These are phyloP conservation scores for Bombus confusus DNA, from an alignment of 1,140 invertebrate genomes.

Conservation along the genomic window DNA sequence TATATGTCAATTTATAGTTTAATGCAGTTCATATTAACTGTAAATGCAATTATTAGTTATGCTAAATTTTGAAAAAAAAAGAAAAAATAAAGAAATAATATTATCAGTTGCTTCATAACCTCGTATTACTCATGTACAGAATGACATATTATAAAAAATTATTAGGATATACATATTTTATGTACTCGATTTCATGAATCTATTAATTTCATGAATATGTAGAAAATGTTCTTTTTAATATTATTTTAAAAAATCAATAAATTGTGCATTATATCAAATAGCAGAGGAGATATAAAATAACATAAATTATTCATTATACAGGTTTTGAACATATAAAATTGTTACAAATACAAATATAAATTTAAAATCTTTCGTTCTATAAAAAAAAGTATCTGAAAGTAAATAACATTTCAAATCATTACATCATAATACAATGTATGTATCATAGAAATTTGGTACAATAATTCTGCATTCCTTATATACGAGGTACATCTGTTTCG, in stretches of 20 bases:
- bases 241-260: background rate
- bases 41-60: slow-evolving; percentile 18
- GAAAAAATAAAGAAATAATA: background rate
- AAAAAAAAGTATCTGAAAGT: background rate
- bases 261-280: background rate
- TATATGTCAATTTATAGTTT: background rate
- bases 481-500: background rate
- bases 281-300: background rate
- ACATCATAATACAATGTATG: background rate
- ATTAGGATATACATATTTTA: background rate
- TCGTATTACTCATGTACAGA: background rate
- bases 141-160: background rate
- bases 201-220: background rate
- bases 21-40: background rate
- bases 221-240: background rate
- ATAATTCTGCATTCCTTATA: background rate
- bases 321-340: background rate
- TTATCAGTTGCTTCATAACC: background rate
- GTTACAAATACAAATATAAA: background rate
- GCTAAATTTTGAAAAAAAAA: background rate
- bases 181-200: background rate
- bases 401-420: background rate
- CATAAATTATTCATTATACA: slow-evolving; percentile 12
- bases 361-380: too few relatives aligned
- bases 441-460: background rate